Percentiles rank a stretch among this genome's conserved stretches.
Evolutionary conservation across 2,888 invertebrate species (phyloP).

Genomic region (Calameuta idolon): DNA sequence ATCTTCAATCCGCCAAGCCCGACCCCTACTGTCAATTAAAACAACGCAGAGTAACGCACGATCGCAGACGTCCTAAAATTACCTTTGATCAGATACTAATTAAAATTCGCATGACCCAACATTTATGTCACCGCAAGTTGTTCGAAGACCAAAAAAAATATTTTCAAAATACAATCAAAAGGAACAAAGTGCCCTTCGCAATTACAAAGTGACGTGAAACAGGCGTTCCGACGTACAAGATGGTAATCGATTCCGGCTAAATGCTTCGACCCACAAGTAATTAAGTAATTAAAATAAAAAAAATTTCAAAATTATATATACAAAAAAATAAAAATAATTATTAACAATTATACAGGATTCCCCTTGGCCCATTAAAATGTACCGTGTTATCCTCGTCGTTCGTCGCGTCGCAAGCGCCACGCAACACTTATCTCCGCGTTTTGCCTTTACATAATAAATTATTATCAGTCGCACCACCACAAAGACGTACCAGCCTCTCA

Average conservation of each 20-base stretch:
- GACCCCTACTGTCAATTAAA: not conserved
- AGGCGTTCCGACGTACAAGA: not conserved
- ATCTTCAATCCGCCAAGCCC: not conserved
- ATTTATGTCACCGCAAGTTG: not conserved
- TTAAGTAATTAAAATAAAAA: not conserved
- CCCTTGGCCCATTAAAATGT: constrained; percentile 7
- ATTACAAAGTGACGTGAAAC: not conserved
- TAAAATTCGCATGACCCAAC: not conserved
- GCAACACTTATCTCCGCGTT: constrained; percentile 27
- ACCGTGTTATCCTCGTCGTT: constrained; percentile 23
- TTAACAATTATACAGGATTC: not conserved
- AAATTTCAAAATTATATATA: not conserved
- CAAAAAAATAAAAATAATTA: constrained; percentile 2
- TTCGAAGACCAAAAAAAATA: not conserved
- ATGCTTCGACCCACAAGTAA: not conserved
- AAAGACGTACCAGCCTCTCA: constrained; percentile 17
- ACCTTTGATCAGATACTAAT: not conserved
- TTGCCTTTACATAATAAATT: constrained; percentile 37
- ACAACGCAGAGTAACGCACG: not conserved
- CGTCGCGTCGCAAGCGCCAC: constrained; percentile 7
- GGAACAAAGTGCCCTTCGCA: too few species aligned
- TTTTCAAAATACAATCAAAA: too few species aligned
- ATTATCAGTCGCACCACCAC: constrained; percentile 32
- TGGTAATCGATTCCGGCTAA: not conserved
- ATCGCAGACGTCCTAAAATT: not conserved